Evolutionary conservation across 2,888 invertebrate genomes (phyloP).

Genomic region (Tyria jacobaeae): DNA sequence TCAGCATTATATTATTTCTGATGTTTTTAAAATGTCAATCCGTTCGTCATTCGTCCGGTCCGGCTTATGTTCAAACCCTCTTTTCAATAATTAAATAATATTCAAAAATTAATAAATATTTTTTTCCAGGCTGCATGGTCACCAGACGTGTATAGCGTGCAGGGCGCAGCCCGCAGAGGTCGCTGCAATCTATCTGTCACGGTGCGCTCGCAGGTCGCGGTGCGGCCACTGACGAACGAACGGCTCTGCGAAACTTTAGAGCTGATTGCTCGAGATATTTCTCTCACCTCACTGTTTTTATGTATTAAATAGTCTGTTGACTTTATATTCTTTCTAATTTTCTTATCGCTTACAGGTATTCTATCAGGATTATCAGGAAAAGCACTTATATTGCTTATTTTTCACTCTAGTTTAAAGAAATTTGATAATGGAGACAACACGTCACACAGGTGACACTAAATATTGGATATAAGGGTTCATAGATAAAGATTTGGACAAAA

Average conservation of each 20-base stretch:
- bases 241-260: conserved; percentile 2
- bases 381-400: neutral
- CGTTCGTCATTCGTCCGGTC: no score
- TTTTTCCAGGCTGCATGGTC: conserved; percentile 18
- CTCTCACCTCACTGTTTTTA: neutral
- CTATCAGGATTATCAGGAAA: neutral
- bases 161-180: conserved; percentile 44
- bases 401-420: neutral
- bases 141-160: conserved; percentile 35
- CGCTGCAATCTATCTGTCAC: conserved; percentile 54
- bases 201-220: conserved; percentile 34
- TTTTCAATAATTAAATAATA: neutral
- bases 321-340: neutral
- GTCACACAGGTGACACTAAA: neutral
- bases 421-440: neutral
- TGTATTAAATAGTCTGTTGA: neutral
- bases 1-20: neutral
- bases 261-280: conserved; percentile 7
- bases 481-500: neutral
- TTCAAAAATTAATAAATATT: neutral
- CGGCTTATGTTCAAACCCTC: neutral
- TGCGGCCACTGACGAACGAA: conserved; percentile 15
- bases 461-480: no score
- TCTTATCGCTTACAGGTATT: neutral
- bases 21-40: neutral